A percentile compares a stretch with the other conserved stretches of the same genome.
Evolutionary conservation across 2,797 vertebrate species (phyloP).

Genomic region (Bradypus variegatus): DNA sequence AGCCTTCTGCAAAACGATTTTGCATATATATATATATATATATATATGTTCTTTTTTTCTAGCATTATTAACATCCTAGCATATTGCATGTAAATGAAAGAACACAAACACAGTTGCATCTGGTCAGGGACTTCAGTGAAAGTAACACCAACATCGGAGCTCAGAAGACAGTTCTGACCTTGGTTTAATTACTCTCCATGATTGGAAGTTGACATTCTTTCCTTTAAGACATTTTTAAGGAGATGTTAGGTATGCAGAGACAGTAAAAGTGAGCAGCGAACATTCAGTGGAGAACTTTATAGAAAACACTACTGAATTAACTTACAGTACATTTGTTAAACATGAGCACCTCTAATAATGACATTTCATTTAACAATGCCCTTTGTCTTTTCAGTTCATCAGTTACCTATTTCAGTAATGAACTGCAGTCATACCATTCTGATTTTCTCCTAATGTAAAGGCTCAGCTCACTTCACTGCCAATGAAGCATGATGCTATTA

Average conservation of each 20-base stretch:
- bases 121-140: constrained; percentile 19
- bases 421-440: constrained; percentile 81
- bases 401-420: constrained; percentile 84
- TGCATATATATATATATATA: background rate
- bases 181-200: constrained; percentile 24
- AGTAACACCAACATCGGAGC: background rate
- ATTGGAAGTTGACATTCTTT: constrained; percentile 37
- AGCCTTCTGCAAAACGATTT: constrained; percentile 59
- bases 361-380: constrained; percentile 83
- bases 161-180: constrained; percentile 13
- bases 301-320: constrained; percentile 80
- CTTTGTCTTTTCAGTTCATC: constrained; percentile 85
- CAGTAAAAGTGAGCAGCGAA: constrained; percentile 63
- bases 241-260: constrained; percentile 51
- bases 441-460: constrained; percentile 82
- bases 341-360: constrained; percentile 82
- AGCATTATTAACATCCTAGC: background rate
- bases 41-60: too few species aligned
- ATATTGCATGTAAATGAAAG: constrained; percentile 34
- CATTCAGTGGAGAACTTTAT: constrained; percentile 74
- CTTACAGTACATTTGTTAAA: constrained; percentile 84
- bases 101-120: constrained; percentile 24
- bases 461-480: constrained; percentile 80
- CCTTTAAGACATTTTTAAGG: constrained; percentile 61
- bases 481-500: constrained; percentile 82